Base-by-base conservation (phyloP, 2,113 vertebrate genomes). In the Mesoclemmys tuberculata region DNA sequence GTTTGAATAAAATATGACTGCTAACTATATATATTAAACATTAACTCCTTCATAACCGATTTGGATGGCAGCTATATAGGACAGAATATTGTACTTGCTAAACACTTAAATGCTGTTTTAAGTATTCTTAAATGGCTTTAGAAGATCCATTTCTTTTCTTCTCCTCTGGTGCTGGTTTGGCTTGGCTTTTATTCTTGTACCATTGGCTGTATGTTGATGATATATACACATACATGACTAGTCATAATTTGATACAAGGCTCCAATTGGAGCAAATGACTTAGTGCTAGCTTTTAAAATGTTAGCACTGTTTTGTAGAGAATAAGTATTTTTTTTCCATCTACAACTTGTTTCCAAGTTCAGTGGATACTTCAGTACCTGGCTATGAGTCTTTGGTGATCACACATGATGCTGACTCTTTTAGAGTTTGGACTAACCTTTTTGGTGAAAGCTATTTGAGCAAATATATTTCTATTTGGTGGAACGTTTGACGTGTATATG, bases 11-110 rank as follows among this genome's bases (percentile, higher is more conserved):
- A 64, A 64, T n/a, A 16, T n/a, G 31, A 31, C 31, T n/a, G 14
- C 35, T 64, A 35, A n/a, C 35, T 19, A 71, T n/a, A 5, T 19
- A 64, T 82, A 93, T 55, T 51, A 10, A 55, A 58, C n/a, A 87
- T 21, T n/a, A 24, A 0, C 6, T 2, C 7, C 5, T 71, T 77
- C n/a, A 16, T 78, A 29, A 27, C 86, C 58, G 44, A 35, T 10
- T 5, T 8, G 6, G 0, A 0, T 5, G 7, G 29, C 12, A 24
- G 0, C 18, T 68, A n/a, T 16, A 27, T 3, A 64, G 58, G 58
- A 13, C 31, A 64, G 27, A 90, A 38, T 1, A 8, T 4, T 24
- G 75, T 31, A 48, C 58, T 89, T 80, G 58, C 24, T 78, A 78
- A 56, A 48, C 8, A 6, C 61, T 85, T 10, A 18, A 26, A 5